A percentile compares a stretch with the other conserved stretches of the same genome.
These are phyloP conservation scores for Myxocyprinus asiaticus DNA, from an alignment of 2,113 vertebrate species.

Conservation along the genomic window DNA sequence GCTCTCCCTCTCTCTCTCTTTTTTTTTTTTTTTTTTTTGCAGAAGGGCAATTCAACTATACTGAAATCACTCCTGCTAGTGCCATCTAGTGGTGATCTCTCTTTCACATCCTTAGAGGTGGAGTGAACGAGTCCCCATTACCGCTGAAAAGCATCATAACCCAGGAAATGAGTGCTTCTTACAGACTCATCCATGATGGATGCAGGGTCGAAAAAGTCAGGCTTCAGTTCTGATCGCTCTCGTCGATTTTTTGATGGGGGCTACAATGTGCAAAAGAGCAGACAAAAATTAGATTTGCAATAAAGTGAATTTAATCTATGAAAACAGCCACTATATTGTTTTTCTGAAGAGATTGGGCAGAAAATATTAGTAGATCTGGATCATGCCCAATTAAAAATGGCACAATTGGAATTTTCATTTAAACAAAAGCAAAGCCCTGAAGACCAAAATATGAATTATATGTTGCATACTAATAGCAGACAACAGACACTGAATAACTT, in stretches of 20 bases:
- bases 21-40: background rate
- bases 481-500: too few species aligned
- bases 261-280: slow-evolving; percentile 66
- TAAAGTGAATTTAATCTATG: too few species aligned
- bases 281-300: background rate
- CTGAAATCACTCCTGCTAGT: slow-evolving; percentile 56
- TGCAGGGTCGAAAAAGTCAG: slow-evolving; percentile 99
- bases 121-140: slow-evolving; percentile 44
- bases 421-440: too few species aligned
- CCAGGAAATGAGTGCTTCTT: slow-evolving; percentile 70
- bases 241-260: slow-evolving; percentile 98
- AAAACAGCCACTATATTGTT: too few species aligned
- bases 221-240: slow-evolving; percentile 97
- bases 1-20: slow-evolving; percentile 33
- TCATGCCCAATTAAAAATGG: too few species aligned
- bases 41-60: slow-evolving; percentile 44
- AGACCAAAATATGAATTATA: too few species aligned
- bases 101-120: slow-evolving; percentile 38
- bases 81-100: slow-evolving; percentile 57
- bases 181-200: slow-evolving; percentile 99
- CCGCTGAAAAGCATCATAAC: slow-evolving; percentile 59
- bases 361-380: too few species aligned
- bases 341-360: too few species aligned
- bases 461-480: too few species aligned
- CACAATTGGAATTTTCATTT: too few species aligned